These are phyloP conservation scores for Poliocrania exsul DNA, from an alignment of 2,797 vertebrate genomes.

Conservation along the genomic window DNA sequence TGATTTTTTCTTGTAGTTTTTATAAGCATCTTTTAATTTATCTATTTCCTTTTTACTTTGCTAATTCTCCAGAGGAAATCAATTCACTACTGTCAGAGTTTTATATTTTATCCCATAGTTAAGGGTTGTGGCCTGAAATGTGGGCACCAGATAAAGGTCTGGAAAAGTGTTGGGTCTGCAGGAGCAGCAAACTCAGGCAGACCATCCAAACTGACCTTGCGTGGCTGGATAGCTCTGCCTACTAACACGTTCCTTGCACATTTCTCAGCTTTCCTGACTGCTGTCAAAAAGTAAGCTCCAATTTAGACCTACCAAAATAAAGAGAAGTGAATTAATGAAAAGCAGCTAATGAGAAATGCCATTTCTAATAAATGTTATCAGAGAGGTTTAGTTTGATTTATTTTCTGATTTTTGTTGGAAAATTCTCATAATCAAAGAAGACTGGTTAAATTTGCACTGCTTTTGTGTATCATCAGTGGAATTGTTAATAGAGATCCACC, in stretches of 20 bases:
- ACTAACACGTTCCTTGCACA: not conserved
- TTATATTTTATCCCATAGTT: not conserved
- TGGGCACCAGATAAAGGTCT: not conserved
- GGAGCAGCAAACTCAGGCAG: not conserved
- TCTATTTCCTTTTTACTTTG: not conserved
- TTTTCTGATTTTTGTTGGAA: slow-evolving; percentile 25
- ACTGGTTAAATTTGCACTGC: not conserved
- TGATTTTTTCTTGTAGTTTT: not conserved
- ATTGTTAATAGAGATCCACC: not conserved
- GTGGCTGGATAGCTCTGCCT: not conserved
- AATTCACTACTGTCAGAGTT: not conserved
- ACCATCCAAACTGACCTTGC: not conserved
- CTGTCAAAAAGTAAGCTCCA: not conserved
- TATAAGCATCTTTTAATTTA: not conserved
- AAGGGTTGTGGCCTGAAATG: not conserved
- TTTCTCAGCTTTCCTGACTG: not conserved
- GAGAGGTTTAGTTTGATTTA: not conserved
- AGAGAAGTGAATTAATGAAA: slow-evolving; percentile 1
- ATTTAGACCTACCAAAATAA: not conserved
- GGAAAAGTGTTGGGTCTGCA: not conserved
- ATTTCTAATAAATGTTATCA: slow-evolving; percentile 12
- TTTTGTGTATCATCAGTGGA: not conserved
- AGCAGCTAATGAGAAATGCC: slow-evolving; percentile 21
- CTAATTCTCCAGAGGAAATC: not conserved
- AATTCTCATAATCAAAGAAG: not conserved